phyloP scores from a whole-genome alignment of 1,140 invertebrate genomes.

The Hetaerina americana region DNA sequence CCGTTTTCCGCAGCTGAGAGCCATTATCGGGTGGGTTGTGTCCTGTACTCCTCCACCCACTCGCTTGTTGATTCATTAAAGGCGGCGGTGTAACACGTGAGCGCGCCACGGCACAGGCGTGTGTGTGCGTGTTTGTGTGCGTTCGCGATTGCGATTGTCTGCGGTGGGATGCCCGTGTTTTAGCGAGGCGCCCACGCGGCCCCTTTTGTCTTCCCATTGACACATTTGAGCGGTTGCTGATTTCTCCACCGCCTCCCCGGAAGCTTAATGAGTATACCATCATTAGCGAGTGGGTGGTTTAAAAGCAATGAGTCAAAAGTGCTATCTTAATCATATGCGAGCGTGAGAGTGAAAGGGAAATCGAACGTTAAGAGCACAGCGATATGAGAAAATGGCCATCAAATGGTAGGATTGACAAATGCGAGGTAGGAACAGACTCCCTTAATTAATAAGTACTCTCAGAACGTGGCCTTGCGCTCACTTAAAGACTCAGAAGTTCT shows the following conservation, averaged over 20 bases:
- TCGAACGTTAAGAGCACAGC: too few species aligned
- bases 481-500: too few species aligned
- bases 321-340: neutral
- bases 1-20: neutral
- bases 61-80: neutral
- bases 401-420: too few species aligned
- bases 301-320: neutral
- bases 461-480: too few species aligned
- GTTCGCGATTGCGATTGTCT: too few species aligned
- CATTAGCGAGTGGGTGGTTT: neutral
- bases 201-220: neutral
- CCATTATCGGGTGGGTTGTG: neutral
- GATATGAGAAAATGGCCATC: too few species aligned
- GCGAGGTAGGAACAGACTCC: too few species aligned
- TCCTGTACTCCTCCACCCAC: too few species aligned
- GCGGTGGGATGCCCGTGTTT: neutral
- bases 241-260: neutral
- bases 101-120: neutral
- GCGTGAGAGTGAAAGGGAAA: too few species aligned
- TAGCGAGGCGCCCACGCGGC: neutral
- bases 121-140: too few species aligned
- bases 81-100: neutral
- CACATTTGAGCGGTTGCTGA: neutral
- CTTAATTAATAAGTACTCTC: too few species aligned
- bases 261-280: neutral